Evolutionary conservation across 2,113 vertebrate genomes (phyloP).

Genomic region (Dissostichus mawsoni): DNA sequence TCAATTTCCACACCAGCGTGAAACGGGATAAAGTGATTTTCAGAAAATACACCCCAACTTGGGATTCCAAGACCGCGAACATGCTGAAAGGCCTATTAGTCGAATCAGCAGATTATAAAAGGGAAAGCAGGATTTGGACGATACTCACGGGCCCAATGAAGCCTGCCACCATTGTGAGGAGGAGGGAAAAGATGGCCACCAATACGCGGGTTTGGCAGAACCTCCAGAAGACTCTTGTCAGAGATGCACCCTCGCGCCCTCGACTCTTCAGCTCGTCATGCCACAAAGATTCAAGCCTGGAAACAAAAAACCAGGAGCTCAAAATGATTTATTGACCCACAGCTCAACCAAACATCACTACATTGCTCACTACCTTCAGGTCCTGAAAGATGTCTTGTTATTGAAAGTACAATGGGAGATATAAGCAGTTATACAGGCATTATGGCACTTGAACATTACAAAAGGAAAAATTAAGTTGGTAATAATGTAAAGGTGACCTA

Average conservation of each 20-base stretch:
- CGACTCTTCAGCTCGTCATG: conserved; percentile 81
- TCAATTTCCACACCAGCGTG: conserved; percentile 60
- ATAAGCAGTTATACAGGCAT: too few relatives aligned
- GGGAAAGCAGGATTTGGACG: conserved; percentile 41
- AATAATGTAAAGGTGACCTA: conserved; percentile 60
- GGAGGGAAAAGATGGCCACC: conserved; percentile 83
- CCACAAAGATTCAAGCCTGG: conserved; percentile 86
- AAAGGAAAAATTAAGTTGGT: too few relatives aligned
- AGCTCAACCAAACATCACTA: conserved; percentile 1
- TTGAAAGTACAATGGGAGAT: too few relatives aligned
- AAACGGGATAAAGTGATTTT: conserved; percentile 67
- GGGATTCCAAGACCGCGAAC: conserved; percentile 27
- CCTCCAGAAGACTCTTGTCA: conserved; percentile 84
- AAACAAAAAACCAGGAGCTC: conserved; percentile 16
- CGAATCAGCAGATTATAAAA: conserved; percentile 40
- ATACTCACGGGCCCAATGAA: conserved; percentile 86
- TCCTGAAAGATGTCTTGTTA: background rate
- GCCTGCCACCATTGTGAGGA: conserved; percentile 84
- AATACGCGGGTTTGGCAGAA: conserved; percentile 87
- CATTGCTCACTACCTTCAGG: conserved; percentile 2
- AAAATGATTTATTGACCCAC: background rate
- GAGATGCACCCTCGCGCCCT: conserved; percentile 81
- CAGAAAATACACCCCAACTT: conserved; percentile 51
- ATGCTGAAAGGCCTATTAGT: conserved; percentile 42
- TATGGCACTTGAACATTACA: too few relatives aligned